These are phyloP conservation scores for Gastrophysa polygoni DNA, from an alignment of 2,888 invertebrate species.

Conservation along the genomic window DNA sequence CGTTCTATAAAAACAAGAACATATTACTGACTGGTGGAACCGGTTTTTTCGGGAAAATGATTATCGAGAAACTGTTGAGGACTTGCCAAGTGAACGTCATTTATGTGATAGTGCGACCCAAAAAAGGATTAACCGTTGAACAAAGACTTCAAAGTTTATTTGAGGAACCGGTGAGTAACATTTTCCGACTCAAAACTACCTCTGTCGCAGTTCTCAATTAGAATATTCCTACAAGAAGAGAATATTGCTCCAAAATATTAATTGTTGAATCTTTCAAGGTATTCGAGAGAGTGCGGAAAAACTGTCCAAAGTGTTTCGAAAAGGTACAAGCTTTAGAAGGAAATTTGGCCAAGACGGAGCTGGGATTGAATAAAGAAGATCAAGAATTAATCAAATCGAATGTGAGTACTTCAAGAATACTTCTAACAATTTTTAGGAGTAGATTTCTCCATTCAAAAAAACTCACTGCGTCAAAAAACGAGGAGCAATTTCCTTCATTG, in stretches of 20 bases:
- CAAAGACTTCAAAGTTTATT: conserved; percentile 61
- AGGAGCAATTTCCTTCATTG: too few relatives aligned
- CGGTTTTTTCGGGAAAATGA: conserved; percentile 51
- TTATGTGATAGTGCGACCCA: conserved; percentile 47
- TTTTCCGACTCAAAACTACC: too few relatives aligned
- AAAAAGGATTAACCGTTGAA: conserved; percentile 42
- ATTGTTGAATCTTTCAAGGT: conserved; percentile 19
- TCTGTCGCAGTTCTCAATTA: too few relatives aligned
- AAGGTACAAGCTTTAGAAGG: conserved; percentile 45
- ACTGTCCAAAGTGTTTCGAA: conserved; percentile 15
- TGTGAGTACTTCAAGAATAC: too few relatives aligned
- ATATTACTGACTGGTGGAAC: conserved; percentile 52
- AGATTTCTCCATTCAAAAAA: too few relatives aligned
- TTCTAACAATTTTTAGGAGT: too few relatives aligned
- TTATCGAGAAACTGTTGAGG: conserved; percentile 48
- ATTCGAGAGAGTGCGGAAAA: conserved; percentile 24
- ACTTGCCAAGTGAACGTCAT: conserved; percentile 45
- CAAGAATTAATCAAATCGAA: conserved; percentile 33
- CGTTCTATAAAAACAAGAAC: conserved; percentile 47
- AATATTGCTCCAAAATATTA: background rate
- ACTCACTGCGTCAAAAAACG: too few relatives aligned
- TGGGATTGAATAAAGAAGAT: conserved; percentile 36
- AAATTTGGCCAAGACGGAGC: conserved; percentile 38
- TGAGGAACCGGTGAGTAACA: conserved; percentile 65
- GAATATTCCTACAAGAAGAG: background rate